A percentile compares a stretch with the other conserved stretches of the same genome.
Evolutionary conservation across 2,888 invertebrate genomes (phyloP).

Genomic region (Dynastes maya): DNA sequence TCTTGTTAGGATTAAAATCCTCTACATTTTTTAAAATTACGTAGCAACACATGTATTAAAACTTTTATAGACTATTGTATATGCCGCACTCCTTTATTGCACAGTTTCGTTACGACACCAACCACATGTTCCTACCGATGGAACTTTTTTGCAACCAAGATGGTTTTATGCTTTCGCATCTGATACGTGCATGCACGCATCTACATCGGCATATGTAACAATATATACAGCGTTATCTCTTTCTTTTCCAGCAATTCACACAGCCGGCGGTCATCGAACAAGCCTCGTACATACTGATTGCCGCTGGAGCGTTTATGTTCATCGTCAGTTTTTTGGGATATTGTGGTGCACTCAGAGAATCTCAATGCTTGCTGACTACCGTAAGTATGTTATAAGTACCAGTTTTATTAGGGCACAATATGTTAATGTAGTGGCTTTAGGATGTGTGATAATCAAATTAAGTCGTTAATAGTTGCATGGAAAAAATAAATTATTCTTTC

Average conservation of each 20-base stretch:
- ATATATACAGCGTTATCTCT: not conserved
- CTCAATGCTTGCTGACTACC: slow-evolving; percentile 78
- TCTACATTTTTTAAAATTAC: too few relatives aligned
- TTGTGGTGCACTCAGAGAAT: slow-evolving; percentile 80
- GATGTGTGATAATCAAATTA: slow-evolving; percentile 13
- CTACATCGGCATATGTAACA: not conserved
- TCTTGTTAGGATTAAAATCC: too few relatives aligned
- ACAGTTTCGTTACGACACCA: not conserved
- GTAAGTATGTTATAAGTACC: slow-evolving; percentile 71
- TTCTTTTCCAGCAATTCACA: slow-evolving; percentile 73
- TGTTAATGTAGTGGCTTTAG: not conserved
- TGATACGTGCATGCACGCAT: slow-evolving; percentile 1
- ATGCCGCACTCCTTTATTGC: not conserved
- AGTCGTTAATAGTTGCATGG: not conserved
- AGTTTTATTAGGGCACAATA: slow-evolving; percentile 3
- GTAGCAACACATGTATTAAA: too few relatives aligned
- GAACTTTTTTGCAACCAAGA: not conserved
- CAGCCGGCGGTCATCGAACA: slow-evolving; percentile 78
- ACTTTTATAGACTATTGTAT: too few relatives aligned
- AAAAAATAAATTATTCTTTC: slow-evolving; percentile 1
- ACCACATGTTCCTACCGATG: not conserved
- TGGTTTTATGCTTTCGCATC: not conserved
- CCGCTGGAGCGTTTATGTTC: slow-evolving; percentile 80
- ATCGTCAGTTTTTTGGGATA: slow-evolving; percentile 82
- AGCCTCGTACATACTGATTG: slow-evolving; percentile 79